Percentiles rank a stretch among this genome's conserved stretches.
These are phyloP conservation scores for Apostichopus parvimensis DNA, from an alignment of 35 echinoderm and acorn worm genomes.

Conservation along the genomic window DNA sequence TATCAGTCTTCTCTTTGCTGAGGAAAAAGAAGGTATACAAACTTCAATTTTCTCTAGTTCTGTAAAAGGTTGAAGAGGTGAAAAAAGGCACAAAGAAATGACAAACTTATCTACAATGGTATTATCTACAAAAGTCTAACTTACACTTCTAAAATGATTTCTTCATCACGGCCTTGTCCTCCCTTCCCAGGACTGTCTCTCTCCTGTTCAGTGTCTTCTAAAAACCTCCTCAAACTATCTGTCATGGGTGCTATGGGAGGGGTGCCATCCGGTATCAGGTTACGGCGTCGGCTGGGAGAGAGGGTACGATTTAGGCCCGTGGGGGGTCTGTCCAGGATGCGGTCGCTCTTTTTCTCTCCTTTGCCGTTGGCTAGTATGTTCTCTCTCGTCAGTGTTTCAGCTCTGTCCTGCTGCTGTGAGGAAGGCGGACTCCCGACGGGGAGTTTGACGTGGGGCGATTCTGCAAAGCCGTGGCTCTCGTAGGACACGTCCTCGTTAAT, in stretches of 20 bases:
- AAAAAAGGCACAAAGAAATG: no score
- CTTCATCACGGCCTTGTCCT: not conserved
- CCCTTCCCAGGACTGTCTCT: not conserved
- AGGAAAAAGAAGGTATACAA: no score
- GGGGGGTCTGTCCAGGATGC: conserved; percentile 17
- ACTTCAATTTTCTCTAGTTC: no score
- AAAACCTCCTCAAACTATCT: conserved; percentile 38
- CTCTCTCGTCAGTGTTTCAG: conserved; percentile 1
- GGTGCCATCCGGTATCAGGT: conserved; percentile 55
- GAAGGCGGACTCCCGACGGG: no score
- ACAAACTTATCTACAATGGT: no score
- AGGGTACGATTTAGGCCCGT: not conserved
- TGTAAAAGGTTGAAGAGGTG: no score
- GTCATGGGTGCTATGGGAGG: conserved; percentile 51
- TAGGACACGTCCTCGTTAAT: conserved; percentile 20
- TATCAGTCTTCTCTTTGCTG: no score
- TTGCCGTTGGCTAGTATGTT: not conserved
- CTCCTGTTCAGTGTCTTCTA: conserved; percentile 34
- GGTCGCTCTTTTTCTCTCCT: not conserved
- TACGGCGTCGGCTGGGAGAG: not conserved
- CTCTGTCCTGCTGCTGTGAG: not conserved
- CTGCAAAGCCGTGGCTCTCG: not conserved
- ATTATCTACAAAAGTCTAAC: not conserved
- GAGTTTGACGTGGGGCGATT: not conserved
- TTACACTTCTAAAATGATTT: not conserved